Evolutionary conservation across 2,888 invertebrate species (phyloP).

Genomic region (Plebejus argus): DNA sequence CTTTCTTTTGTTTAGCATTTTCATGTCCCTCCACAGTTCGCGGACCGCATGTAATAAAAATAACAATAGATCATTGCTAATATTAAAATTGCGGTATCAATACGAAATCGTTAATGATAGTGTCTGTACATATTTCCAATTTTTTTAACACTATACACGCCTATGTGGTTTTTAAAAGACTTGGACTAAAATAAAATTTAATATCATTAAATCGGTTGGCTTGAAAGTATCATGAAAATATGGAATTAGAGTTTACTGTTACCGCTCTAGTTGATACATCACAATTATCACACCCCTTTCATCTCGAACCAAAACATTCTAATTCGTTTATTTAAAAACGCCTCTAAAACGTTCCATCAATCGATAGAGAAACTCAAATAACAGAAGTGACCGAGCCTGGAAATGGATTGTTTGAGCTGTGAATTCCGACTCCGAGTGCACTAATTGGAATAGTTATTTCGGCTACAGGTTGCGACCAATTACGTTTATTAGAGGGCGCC

Average conservation of each 20-base stretch:
- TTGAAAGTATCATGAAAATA: background rate
- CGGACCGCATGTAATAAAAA: no score
- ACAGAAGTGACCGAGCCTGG: conserved; percentile 43
- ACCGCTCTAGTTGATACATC: background rate
- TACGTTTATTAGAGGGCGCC: conserved; percentile 64
- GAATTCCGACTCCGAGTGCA: conserved; percentile 47
- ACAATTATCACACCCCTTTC: background rate
- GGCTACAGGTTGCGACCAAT: conserved; percentile 45
- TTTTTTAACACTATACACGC: no score
- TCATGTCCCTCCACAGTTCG: background rate
- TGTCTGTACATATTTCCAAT: no score
- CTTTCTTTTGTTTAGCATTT: background rate
- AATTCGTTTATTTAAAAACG: conserved; percentile 1
- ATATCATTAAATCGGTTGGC: background rate
- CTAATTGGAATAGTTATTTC: conserved; percentile 62
- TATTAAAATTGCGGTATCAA: no score
- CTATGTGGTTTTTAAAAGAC: no score
- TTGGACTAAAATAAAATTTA: no score
- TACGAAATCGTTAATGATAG: no score
- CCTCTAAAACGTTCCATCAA: conserved; percentile 2
- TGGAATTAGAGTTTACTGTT: background rate
- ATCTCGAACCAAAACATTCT: background rate
- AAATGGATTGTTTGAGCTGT: conserved; percentile 48
- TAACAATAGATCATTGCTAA: no score
- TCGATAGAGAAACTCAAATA: conserved; percentile 38